Base-by-base conservation (phyloP, 2,797 vertebrate species). In the Microctenopoma lineatum region DNA sequence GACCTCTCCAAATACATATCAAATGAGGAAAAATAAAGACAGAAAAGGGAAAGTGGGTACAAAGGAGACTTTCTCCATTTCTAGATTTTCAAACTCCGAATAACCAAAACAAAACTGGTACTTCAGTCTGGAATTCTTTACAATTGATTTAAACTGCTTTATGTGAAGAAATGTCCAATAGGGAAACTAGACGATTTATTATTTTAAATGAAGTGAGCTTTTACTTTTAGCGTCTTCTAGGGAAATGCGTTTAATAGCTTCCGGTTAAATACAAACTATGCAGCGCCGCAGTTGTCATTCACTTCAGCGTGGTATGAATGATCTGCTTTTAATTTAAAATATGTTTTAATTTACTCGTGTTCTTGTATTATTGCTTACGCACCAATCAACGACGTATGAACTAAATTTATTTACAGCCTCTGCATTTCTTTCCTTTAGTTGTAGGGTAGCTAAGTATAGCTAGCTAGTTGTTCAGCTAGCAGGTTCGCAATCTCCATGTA, bases 211-310 rank as follows among this genome's bases (percentile, higher is more conserved):
- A 16, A 42, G 5, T 16, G 13, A 16, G 14, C 41, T 16, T 42
- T 42, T 42, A 42, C 16, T 42, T 7, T 44, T 41, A 41, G 4
- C 14, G 13, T 18, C 1, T 1, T 7, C 7, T 18, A 1, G 47
- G 84, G 90, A 89, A 81, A 34, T 73, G 1, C 3, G 44, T 1
- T 0, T 0, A 2, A 0, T 1, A 13, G 7, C 66, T 84, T 90
- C 90, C 91, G 85, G 74, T 56, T 69, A 15, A 87, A 79, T 90
- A 90, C 83, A 70, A 92, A 88, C 4, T 16, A 89, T 89, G 85
- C 82, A 85, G 82, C 87, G 84, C 66, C 58, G 76, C 66, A 4
- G 60, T 65, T 77, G 70, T 78, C 70, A 76, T 70, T 81, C 62
- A 65, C 71, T 73, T 48, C 13, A 85, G 64, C 85, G 89, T 87